phyloP scores from a whole-genome alignment of 2,888 invertebrate species.

The Chalcosyrphus nemorum region DNA sequence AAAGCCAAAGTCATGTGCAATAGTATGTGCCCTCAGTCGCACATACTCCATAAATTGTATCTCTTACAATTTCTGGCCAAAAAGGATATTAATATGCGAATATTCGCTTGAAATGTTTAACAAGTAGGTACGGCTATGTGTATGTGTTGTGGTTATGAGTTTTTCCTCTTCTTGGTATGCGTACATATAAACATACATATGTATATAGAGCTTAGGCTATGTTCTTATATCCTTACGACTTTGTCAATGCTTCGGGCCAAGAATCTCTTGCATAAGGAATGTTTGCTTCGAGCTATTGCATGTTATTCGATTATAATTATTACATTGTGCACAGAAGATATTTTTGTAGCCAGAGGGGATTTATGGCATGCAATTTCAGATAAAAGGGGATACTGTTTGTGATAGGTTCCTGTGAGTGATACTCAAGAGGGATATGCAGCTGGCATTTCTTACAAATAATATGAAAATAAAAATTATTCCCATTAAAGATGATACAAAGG shows the following conservation, averaged over 20 bases:
- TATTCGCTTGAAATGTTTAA: not conserved
- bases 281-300: slow-evolving; percentile 6
- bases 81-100: not conserved
- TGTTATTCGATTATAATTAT: slow-evolving; percentile 36
- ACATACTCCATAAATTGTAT: not conserved
- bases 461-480: not conserved
- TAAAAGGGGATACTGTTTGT: not conserved
- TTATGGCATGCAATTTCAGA: slow-evolving; percentile 22
- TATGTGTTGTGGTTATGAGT: not conserved
- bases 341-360: not conserved
- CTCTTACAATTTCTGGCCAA: not conserved
- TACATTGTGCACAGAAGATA: not conserved
- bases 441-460: slow-evolving; percentile 1
- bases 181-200: not conserved
- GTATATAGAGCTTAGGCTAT: not conserved
- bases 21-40: not conserved
- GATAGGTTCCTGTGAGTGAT: slow-evolving; percentile 7
- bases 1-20: slow-evolving; percentile 9
- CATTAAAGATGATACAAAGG: not conserved
- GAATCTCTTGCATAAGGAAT: slow-evolving; percentile 16
- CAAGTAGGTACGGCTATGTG: too few species aligned
- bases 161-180: not conserved
- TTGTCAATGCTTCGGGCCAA: not conserved
- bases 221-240: not conserved
- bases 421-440: not conserved